Evolutionary conservation across 1,140 invertebrate species (phyloP).

Genomic region (Neelides sp.): DNA sequence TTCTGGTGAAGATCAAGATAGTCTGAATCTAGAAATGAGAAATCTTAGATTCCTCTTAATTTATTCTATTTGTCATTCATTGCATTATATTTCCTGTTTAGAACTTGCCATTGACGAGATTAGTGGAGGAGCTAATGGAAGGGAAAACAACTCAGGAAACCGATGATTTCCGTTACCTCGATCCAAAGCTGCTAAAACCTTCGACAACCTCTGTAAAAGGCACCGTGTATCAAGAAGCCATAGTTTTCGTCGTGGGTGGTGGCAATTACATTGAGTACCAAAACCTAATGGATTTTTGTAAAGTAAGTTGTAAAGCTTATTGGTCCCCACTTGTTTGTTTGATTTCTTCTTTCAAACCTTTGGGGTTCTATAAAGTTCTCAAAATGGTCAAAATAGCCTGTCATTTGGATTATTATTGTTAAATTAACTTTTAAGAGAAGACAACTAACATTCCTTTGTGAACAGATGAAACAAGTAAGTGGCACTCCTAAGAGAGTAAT

Average conservation of each 20-base stretch:
- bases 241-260: conserved; percentile 94
- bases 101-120: conserved; percentile 81
- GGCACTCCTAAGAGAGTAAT: conserved; percentile 62
- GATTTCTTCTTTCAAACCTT: neutral
- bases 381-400: conserved; percentile 3
- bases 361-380: neutral
- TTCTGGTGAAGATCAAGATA: too few relatives aligned
- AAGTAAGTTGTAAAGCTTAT: too few relatives aligned
- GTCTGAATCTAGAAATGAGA: too few relatives aligned
- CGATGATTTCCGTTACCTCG: conserved; percentile 80
- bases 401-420: conserved; percentile 5
- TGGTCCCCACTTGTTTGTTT: neutral
- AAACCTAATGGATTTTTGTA: conserved; percentile 90
- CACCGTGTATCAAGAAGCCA: conserved; percentile 62
- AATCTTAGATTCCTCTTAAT: too few relatives aligned
- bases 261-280: conserved; percentile 99
- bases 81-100: conserved; percentile 35
- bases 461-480: conserved; percentile 34
- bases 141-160: conserved; percentile 56
- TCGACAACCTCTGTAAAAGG: conserved; percentile 44
- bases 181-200: conserved; percentile 76
- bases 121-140: conserved; percentile 84
- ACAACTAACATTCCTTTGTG: conserved; percentile 42
- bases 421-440: conserved; percentile 31
- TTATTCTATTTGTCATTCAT: too few relatives aligned